Base-by-base conservation (phyloP, 2,797 vertebrate genomes). In the Acomys russatus region DNA sequence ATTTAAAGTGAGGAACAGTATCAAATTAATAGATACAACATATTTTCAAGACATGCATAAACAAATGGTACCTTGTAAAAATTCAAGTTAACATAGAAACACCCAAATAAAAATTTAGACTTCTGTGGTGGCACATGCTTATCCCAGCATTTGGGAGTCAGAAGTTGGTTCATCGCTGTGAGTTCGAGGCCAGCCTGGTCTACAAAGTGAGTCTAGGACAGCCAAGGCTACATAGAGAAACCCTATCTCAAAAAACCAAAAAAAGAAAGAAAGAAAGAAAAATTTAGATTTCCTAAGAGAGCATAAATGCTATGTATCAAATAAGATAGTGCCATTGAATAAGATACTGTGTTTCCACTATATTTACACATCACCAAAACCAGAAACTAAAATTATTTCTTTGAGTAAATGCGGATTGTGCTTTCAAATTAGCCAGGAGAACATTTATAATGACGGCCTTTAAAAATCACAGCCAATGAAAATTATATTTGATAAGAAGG, bases 21-120 rank as follows among this genome's bases (percentile, higher is more conserved):
- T 93, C 35, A 88, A 9, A 85, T 83, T 56, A 94, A 88, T 18
- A 79, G 92, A 74, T 38, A 82, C 20, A 92, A 90, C 90, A 44
- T 6, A 88, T 54, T 70, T 95, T 84, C 59, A 59, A 63, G 38
- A 66, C n/a, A 92, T 20, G 64, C 22, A 59, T 54, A 90, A 74
- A 3, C n/a, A 71, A 56, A 88, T 1, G 30, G 2, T 28, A 49
- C 74, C 28, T 73, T 30, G 2, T 38, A 78, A 95, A 96, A 95
- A 56, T 4, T 94, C 61, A 61, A 86, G 11, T 49, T 71, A 90
- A 87, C 56, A 33, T 28, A 70, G 78, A 86, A 68, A 9, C 10
- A 77, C 38, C 85, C 64, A 70, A 93, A 92, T 70, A n/a, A 76
- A 54, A 85, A 30, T 6, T 35, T 84, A 54, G 2, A 6, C 25